Evolutionary conservation across 2,797 vertebrate species (phyloP), one percentile per base, ranked within the genome.

Genomic region (Sandelia bainsii): DNA sequence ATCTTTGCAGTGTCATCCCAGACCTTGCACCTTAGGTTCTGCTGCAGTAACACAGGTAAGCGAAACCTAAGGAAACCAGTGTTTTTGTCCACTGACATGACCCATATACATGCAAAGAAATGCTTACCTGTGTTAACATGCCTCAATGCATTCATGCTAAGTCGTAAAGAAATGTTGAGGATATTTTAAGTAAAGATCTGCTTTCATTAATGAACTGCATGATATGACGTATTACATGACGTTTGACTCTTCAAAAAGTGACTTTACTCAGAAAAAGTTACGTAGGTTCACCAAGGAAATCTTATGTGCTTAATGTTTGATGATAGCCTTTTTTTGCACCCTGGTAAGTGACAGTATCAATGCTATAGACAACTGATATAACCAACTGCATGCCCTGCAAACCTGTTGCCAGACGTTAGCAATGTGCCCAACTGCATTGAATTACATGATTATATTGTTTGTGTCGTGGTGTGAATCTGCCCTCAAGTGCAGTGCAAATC

Each of bases 21-120:
- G 97, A 97, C 95, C 97, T 98, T 98, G 96, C 96, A 98, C 96
- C 97, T 98, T 99, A 99, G 97, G 97, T 99, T 98, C 97, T 98
- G 97, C 98, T 96, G 96, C 97, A 96, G 95, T 97, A 96, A 97
- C 96, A 94, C 97, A 99, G 98, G 98, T 99, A 99, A 99, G 98
- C 97, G 95, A 96, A 97, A 96, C 97, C 96, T 98, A 97, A 99
- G 96, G 96, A 96, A 91, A 88, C 69, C 54, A 91, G 86, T 93
- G 82, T 92, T 92, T 78, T 82, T 88, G 90, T 94, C 91, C 87
- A 92, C 90, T 93, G 89, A 93, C 77, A 85, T 89, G 73, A 91
- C 75, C 69, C 52, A 69, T 84, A 80, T 80, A 76, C 72, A 80
- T 93, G 91, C 89, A 84, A 87, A 85, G 46, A 87, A 88, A 86